Base-by-base conservation (phyloP, 2,113 vertebrate species). In the Jaculus jaculus region DNA sequence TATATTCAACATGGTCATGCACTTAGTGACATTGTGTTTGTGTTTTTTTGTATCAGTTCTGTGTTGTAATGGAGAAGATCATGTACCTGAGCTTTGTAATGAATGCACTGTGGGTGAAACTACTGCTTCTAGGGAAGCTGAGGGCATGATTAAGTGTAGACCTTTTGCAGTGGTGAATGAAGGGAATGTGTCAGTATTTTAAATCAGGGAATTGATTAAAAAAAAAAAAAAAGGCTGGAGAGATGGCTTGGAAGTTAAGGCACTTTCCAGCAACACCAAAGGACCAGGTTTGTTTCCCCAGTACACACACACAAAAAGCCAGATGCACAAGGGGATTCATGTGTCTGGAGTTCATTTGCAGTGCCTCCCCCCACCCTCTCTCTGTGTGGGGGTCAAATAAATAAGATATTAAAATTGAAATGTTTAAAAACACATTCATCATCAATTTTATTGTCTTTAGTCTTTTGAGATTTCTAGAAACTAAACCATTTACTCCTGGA, bases 1-100 rank as follows among this genome's bases (percentile, higher is more conserved):
- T 96, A 98, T 96, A 68, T 3, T 21, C 94, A 63, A 92, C 37
- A 83, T 26, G 92, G 88, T 87, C 37, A 71, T 72, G 0, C 51
- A 91, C n/a, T 89, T 95, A 85, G 16, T n/a, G 61, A n/a, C 93
- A 71, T 65, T 80, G 86, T 93, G 7, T 92, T 96, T 93, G 82
- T 89, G 18, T 66, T 37, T 42, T 9, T 72, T 82, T 96, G 96
- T 87, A 83, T 71, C 81, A 96, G 89, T 42, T 94, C 47, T 91
- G 96, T 85, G 66, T 96, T 95, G 94, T 96, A 96, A 78, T 65
- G 65, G 91, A 30, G 72, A 61, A 89, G 60, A 42, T 83, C 74
- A 28, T 87, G 32, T 93, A 6, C 24, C 96, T 74, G 51, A 87
- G 84, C 74, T 97, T 96, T 97, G 75, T 68, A 97, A 71, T 8